Conservation (phyloP, 2,113 vertebrate species). For the Malurus melanocephalus region DNA sequence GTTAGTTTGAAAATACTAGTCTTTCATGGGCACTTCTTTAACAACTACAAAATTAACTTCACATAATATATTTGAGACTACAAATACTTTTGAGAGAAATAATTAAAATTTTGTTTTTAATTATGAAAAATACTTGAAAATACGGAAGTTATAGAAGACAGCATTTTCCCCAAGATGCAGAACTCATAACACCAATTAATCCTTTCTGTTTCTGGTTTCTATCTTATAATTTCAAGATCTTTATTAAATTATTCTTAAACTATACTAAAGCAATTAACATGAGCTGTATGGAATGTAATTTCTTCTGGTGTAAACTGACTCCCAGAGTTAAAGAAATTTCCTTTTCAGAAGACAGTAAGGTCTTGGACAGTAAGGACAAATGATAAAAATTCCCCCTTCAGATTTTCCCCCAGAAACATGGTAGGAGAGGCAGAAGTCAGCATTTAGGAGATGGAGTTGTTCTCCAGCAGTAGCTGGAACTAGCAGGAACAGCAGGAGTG, state of each 20-base stretch:
- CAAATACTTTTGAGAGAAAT: slow-evolving; percentile 32
- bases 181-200: not conserved
- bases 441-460: not conserved
- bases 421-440: not conserved
- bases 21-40: slow-evolving; percentile 42
- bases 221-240: not conserved
- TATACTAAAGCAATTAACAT: not conserved
- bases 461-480: not conserved
- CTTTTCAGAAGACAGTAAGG: not conserved
- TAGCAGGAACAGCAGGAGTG: not conserved
- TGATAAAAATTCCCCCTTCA: not conserved
- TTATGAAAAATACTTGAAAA: not conserved
- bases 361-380: not conserved
- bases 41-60: slow-evolving; percentile 53
- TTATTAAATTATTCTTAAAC: not conserved
- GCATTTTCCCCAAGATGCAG: not conserved
- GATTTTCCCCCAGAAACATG: not conserved
- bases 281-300: not conserved
- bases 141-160: not conserved
- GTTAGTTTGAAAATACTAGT: slow-evolving; percentile 61
- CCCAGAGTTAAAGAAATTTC: not conserved
- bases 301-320: not conserved
- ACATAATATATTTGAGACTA: slow-evolving; percentile 12
- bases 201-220: not conserved
- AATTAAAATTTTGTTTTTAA: slow-evolving; percentile 14